These are phyloP conservation scores for Rattus norvegicus DNA, from an alignment of 2,113 vertebrate genomes.

Conservation along the genomic window DNA sequence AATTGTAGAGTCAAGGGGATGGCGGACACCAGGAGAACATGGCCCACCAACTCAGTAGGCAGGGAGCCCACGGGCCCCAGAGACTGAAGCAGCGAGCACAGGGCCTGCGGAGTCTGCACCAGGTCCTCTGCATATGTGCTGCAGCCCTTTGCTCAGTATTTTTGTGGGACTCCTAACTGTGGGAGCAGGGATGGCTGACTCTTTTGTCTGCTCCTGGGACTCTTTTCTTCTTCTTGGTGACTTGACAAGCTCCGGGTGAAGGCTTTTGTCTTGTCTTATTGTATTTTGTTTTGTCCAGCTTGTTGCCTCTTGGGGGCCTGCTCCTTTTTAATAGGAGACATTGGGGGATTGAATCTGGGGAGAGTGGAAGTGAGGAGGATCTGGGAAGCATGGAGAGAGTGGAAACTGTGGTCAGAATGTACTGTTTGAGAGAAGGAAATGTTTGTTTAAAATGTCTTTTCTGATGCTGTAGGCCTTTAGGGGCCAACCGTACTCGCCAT, in stretches of 20 bases:
- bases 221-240: not conserved
- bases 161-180: not conserved
- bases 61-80: not conserved
- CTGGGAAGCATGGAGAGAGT: not conserved
- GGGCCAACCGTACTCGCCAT: not conserved
- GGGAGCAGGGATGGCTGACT: not conserved
- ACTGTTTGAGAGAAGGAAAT: not conserved
- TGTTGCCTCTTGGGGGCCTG: not conserved
- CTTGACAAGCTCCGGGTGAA: not conserved
- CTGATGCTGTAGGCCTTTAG: constrained; percentile 51
- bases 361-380: not conserved
- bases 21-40: not conserved
- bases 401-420: not conserved
- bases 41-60: not conserved
- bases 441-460: constrained; percentile 18
- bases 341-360: not conserved
- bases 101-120: not conserved
- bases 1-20: not conserved
- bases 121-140: not conserved
- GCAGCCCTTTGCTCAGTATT: not conserved
- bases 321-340: not conserved
- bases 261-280: not conserved
- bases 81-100: not conserved
- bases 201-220: not conserved
- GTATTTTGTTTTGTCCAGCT: not conserved